A percentile compares a stretch with the other conserved stretches of the same genome.
phyloP scores from a whole-genome alignment of 2,113 vertebrate species.

The Clarias gariepinus region DNA sequence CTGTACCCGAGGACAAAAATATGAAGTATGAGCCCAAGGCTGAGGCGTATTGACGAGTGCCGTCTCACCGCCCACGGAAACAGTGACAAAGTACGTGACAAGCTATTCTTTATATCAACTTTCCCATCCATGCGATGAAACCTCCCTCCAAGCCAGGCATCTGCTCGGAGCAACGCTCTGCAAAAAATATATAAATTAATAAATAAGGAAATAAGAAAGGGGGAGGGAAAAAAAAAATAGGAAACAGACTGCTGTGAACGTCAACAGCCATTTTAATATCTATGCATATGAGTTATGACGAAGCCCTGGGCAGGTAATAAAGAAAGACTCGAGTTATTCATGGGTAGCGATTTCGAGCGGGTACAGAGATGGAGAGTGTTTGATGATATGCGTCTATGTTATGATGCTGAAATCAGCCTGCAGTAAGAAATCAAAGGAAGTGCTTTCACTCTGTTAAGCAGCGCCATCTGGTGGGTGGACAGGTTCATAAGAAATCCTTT shows the following conservation, averaged over 20 bases:
- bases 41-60: conserved; percentile 26
- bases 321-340: conserved; percentile 5
- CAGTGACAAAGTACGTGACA: conserved; percentile 4
- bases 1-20: conserved; percentile 3
- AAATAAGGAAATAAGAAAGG: neutral
- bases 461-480: conserved; percentile 47
- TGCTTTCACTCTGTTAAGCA: conserved; percentile 19
- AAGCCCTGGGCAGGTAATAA: conserved; percentile 22
- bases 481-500: neutral
- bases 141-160: conserved; percentile 35
- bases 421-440: neutral
- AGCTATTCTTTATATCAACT: conserved; percentile 34
- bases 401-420: conserved; percentile 8
- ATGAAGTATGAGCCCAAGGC: conserved; percentile 8
- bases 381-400: neutral
- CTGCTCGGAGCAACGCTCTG: conserved; percentile 16
- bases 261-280: conserved; percentile 24
- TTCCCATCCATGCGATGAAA: conserved; percentile 37
- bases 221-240: neutral
- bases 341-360: neutral
- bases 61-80: conserved; percentile 28
- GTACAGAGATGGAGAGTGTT: neutral
- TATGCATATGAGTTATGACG: conserved; percentile 26
- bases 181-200: neutral
- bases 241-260: neutral